Conservation (phyloP, 2,888 invertebrate genomes). For the Cheilosia variabilis region DNA sequence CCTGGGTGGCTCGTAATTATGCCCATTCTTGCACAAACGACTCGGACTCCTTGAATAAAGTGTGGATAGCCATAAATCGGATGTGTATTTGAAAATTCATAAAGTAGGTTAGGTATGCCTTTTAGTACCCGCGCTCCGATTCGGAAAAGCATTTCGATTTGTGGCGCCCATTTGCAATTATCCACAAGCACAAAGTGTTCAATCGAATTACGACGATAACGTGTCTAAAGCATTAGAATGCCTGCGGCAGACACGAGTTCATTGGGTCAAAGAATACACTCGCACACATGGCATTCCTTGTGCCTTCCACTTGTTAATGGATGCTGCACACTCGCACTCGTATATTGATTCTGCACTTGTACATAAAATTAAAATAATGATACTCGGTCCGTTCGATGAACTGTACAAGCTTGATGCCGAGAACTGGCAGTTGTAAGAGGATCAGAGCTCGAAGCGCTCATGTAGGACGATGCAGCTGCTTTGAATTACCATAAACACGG, state of each 20-base stretch:
- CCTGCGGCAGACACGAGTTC: conserved; percentile 32
- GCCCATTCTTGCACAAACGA: conserved; percentile 44
- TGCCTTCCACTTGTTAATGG: background rate
- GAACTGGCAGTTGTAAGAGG: conserved; percentile 44
- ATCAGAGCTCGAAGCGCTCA: conserved; percentile 39
- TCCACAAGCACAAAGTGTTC: conserved; percentile 63
- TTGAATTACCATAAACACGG: conserved; percentile 67
- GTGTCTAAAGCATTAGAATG: conserved; percentile 59
- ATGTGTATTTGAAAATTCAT: conserved; percentile 56
- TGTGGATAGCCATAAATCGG: conserved; percentile 31
- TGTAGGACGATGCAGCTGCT: conserved; percentile 50
- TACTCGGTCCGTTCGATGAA: conserved; percentile 39
- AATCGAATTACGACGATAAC: conserved; percentile 68
- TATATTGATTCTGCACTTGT: conserved; percentile 45
- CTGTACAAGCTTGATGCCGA: conserved; percentile 18
- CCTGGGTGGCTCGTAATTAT: conserved; percentile 51
- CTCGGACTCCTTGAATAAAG: conserved; percentile 15
- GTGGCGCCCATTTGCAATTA: conserved; percentile 56
- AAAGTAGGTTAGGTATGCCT: conserved; percentile 12
- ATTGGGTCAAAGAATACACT: conserved; percentile 23
- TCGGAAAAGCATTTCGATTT: conserved; percentile 21
- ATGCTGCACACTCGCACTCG: background rate
- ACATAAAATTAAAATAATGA: conserved; percentile 66
- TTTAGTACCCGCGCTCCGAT: background rate
- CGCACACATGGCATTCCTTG: background rate